Base-by-base conservation (phyloP, 1,140 invertebrate genomes). In the Branchinecta lynchi region DNA sequence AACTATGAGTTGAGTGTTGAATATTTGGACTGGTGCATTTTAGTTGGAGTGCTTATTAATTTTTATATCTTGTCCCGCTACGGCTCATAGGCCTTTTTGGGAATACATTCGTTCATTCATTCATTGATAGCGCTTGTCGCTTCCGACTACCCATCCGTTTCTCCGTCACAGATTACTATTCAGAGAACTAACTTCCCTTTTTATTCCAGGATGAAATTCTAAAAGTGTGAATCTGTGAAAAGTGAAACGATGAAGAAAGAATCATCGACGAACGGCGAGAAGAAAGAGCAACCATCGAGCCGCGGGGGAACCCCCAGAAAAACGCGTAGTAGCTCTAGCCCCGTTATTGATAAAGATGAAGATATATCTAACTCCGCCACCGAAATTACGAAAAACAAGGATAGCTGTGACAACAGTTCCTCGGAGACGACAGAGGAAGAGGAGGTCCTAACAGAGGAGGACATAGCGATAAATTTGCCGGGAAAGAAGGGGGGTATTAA, bases 401-500 rank as follows among this genome's bases (percentile, higher is more conserved):
- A 60, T 20, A 60, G 51, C 51, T 60, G 51, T 60, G 51, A 60
- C 51, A 60, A 60, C 17, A 60, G 51, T 6, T 60, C 51, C 12
- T 15, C 51, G 65, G 65, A 66, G 45, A 67, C 9, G 15, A 17
- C 43, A 6, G 68, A 68, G 17, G 68, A 68, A 32, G 9, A 7
- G 45, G 17, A 1, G 20, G 70, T 66, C 45, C 44, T 66, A 7
- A 68, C 68, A 10, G 68, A 68, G 21, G 75, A 75, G 68, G 75
- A 77, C 65, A 74, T 77, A 45, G 73, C 74, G 70, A 75, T 76
- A 8, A 73, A 75, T 20, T 75, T 77, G 45, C 72, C 73, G 8
- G 77, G 77, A 21, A 78, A 78, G 68, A 78, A 78, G 67, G 74
- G 74, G 45, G 74, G 74, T 67, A 70, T 77, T n/a, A 73, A 75